phyloP scores from a whole-genome alignment of 2,888 invertebrate genomes.

The Drosophila prostipennis region DNA sequence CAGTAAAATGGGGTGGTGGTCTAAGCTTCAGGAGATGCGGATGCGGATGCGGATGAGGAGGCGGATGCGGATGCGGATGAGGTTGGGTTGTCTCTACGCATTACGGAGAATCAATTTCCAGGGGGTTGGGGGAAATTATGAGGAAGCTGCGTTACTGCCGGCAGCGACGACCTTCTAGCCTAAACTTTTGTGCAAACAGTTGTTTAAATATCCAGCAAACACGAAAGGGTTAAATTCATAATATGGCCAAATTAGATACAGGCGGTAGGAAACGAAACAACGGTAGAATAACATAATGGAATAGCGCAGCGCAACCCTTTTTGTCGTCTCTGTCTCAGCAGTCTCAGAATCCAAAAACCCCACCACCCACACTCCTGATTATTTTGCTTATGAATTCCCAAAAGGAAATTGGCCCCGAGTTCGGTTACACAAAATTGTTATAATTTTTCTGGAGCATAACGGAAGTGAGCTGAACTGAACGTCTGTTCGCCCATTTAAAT shows the following conservation, averaged over 20 bases:
- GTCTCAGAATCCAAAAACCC: constrained; percentile 1
- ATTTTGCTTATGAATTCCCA: constrained; percentile 79
- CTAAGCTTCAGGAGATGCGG: neutral
- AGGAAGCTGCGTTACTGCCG: constrained; percentile 47
- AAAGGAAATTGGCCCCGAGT: constrained; percentile 70
- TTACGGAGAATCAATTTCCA: constrained; percentile 70
- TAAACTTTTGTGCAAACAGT: constrained; percentile 80
- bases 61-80: neutral
- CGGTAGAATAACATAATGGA: constrained; percentile 75
- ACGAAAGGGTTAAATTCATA: constrained; percentile 80
- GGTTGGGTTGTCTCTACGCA: constrained; percentile 52
- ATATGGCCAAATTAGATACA: constrained; percentile 78
- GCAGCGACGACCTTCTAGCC: constrained; percentile 65
- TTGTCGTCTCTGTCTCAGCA: constrained; percentile 6
- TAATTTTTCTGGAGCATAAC: constrained; percentile 57
- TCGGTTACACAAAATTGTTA: constrained; percentile 76
- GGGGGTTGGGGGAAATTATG: constrained; percentile 64
- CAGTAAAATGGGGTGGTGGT: constrained; percentile 29
- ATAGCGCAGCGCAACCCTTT: constrained; percentile 40
- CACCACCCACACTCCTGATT: neutral
- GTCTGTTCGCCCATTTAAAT: constrained; percentile 21
- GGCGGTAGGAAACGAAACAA: constrained; percentile 20
- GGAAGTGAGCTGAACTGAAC: constrained; percentile 2
- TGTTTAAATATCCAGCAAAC: constrained; percentile 80
- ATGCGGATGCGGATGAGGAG: no score